These are phyloP conservation scores for Enoplosus armatus DNA, from an alignment of 2,797 vertebrate species.

Conservation along the genomic window DNA sequence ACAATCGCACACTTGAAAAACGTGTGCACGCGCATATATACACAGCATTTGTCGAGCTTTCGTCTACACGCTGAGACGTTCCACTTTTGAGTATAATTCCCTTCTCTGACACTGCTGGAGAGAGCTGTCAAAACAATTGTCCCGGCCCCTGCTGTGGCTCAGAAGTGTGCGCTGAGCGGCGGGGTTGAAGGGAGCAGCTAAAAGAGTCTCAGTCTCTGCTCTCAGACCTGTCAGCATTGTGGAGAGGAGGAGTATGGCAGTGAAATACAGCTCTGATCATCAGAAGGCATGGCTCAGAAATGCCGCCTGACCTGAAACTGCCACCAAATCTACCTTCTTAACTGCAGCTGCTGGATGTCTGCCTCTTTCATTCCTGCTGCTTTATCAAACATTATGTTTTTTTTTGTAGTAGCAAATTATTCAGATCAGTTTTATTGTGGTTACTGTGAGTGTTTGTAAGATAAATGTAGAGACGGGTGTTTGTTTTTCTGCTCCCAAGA, in stretches of 20 bases:
- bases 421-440: slow-evolving; percentile 22
- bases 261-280: slow-evolving; percentile 68
- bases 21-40: background rate
- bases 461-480: background rate
- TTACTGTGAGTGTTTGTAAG: slow-evolving; percentile 4
- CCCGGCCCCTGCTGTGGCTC: slow-evolving; percentile 76
- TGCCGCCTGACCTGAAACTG: slow-evolving; percentile 75
- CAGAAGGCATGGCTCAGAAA: slow-evolving; percentile 62
- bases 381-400: slow-evolving; percentile 51
- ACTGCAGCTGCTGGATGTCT: slow-evolving; percentile 24
- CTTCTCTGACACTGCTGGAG: slow-evolving; percentile 76
- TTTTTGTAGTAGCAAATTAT: slow-evolving; percentile 16
- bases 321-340: slow-evolving; percentile 56
- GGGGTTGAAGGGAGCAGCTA: slow-evolving; percentile 74
- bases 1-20: background rate
- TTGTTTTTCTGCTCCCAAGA: background rate
- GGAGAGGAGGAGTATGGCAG: slow-evolving; percentile 51
- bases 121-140: slow-evolving; percentile 85
- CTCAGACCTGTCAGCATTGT: slow-evolving; percentile 74
- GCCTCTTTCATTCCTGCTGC: slow-evolving; percentile 9
- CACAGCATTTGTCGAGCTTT: slow-evolving; percentile 35
- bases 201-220: slow-evolving; percentile 65
- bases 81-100: slow-evolving; percentile 75
- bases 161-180: slow-evolving; percentile 71
- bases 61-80: slow-evolving; percentile 56